phyloP scores from a whole-genome alignment of 2,797 vertebrate genomes.

The Protosalanx chinensis region DNA sequence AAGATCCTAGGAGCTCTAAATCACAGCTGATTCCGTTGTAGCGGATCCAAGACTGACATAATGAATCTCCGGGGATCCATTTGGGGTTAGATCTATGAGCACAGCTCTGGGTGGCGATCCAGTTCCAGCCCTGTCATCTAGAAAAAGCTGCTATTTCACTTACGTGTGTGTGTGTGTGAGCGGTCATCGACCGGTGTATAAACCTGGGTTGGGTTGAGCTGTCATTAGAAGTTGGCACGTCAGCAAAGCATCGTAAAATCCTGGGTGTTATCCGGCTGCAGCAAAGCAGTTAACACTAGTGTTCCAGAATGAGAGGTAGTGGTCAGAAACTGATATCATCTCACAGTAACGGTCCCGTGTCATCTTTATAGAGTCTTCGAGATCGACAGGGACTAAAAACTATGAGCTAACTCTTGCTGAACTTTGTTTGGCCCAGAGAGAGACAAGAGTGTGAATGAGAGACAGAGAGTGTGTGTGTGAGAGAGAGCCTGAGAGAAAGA shows the following conservation, averaged over 20 bases:
- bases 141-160: slow-evolving; percentile 6
- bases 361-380: neutral
- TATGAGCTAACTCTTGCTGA: neutral
- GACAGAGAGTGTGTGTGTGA: neutral
- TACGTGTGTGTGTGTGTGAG: slow-evolving; percentile 7
- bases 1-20: slow-evolving; percentile 23
- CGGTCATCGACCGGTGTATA: neutral
- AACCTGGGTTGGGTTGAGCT: neutral
- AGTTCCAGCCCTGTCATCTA: neutral
- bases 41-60: slow-evolving; percentile 5
- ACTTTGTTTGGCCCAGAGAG: neutral
- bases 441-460: neutral
- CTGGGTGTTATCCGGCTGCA: neutral
- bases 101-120: slow-evolving; percentile 12
- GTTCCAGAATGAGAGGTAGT: neutral
- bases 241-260: slow-evolving; percentile 13
- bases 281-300: neutral
- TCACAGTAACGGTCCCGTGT: neutral
- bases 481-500: neutral
- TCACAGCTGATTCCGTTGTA: slow-evolving; percentile 23
- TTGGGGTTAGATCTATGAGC: neutral
- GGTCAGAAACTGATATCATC: neutral
- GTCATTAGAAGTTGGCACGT: neutral
- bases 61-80: slow-evolving; percentile 22
- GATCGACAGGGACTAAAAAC: neutral